Evolutionary conservation across 2,113 vertebrate genomes (phyloP).

Genomic region (Tragelaphus imberbis): DNA sequence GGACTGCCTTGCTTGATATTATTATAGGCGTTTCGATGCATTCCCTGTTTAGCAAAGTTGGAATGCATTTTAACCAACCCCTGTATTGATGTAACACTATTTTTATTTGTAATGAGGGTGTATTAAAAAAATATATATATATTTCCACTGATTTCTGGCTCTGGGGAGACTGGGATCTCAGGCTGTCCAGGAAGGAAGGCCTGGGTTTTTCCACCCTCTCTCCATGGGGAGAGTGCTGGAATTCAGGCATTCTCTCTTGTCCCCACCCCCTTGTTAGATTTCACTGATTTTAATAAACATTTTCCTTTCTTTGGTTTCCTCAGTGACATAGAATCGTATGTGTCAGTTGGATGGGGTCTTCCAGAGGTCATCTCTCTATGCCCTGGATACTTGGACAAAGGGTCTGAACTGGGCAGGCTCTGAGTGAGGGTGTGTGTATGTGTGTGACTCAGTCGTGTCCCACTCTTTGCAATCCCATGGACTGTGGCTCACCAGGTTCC

Average conservation of each 20-base stretch:
- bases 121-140: conserved; percentile 72
- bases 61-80: conserved; percentile 56
- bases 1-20: conserved; percentile 42
- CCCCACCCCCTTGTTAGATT: conserved; percentile 51
- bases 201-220: conserved; percentile 71
- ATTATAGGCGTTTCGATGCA: conserved; percentile 49
- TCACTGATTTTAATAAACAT: conserved; percentile 68
- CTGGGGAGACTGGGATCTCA: conserved; percentile 53
- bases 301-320: conserved; percentile 43
- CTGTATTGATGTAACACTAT: conserved; percentile 58
- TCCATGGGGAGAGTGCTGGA: conserved; percentile 62
- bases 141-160: conserved; percentile 73
- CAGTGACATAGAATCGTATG: conserved; percentile 31
- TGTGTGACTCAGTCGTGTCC: background rate
- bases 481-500: background rate
- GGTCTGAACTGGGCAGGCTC: background rate
- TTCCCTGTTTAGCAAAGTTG: conserved; percentile 51
- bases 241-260: background rate
- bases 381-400: background rate
- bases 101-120: conserved; percentile 75
- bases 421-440: background rate
- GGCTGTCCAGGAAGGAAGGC: conserved; percentile 71
- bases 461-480: background rate
- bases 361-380: background rate
- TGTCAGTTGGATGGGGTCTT: conserved; percentile 11